Evolutionary conservation across 2,888 invertebrate species (phyloP), one percentile per base, ranked within the genome.

Genomic region (Ormyrus nitidulus): DNA sequence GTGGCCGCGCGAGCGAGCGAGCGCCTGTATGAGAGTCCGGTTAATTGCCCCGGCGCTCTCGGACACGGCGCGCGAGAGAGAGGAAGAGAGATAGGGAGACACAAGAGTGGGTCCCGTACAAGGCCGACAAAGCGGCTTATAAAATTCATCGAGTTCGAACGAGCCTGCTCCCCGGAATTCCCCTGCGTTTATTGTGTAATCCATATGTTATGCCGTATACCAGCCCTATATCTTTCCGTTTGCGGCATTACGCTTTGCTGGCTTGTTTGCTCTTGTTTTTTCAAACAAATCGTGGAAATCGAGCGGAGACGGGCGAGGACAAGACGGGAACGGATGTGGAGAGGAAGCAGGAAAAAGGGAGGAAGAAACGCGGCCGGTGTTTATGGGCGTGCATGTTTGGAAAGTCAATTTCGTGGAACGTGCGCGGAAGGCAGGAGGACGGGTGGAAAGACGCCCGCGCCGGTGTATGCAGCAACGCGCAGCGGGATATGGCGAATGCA

Each of bases 131-230:
- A 79, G 71, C 76, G 54, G 72, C 69, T 78, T 78, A 78, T 75
- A 72, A 81, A 81, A 81, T 78, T 81, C 71, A 72, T 77, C 61
- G 64, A 61, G 58, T 51, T 49, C 66, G 46, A 68, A 44, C 56
- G 66, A 46, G n/a, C 51, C 19, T 44, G 44, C 44, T 70, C 34
- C 2, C 48, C 9, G 19, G 8, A 58, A 70, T 59, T 48, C n/a
- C 70, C 53, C 6, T 62, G 68, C 51, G 74, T 75, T 61, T 75
- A 61, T 66, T 49, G 66, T 68, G 68, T 61, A 68, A 75, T 75
- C 66, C 68, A 61, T 61, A 53, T 34, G 48, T 68, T 68, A 61
- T 53, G 13, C n/a, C n/a, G 44, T 6, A 53, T 48, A 11, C 44
- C 54, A 7, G 49, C 58, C 58, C 46, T 56, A 6, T 48, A 6